phyloP scores from a whole-genome alignment of 2,113 vertebrate genomes.

The Salvelinus fontinalis region DNA sequence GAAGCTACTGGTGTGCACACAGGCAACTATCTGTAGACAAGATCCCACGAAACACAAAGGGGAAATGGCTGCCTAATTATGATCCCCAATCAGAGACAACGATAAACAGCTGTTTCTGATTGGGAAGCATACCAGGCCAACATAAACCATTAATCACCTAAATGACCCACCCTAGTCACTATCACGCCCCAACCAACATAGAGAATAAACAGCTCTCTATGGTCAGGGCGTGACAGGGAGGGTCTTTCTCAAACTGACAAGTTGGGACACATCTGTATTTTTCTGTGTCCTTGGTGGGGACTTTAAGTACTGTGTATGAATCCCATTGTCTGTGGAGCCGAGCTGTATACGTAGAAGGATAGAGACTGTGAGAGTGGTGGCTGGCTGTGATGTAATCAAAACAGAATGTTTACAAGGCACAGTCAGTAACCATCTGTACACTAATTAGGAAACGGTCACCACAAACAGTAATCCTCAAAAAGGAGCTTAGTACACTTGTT shows the following conservation, averaged over 20 bases:
- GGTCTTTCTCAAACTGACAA: neutral
- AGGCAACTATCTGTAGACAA: too few relatives aligned
- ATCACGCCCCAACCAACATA: too few relatives aligned
- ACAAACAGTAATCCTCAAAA: slow-evolving; percentile 2
- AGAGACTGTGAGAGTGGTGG: neutral
- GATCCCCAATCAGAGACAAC: too few relatives aligned
- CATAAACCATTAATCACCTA: too few relatives aligned
- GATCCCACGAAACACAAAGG: too few relatives aligned
- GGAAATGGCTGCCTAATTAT: too few relatives aligned
- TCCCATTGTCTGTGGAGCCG: slow-evolving; percentile 6
- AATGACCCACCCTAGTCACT: too few relatives aligned
- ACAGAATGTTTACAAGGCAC: slow-evolving; percentile 31
- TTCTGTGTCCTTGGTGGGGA: neutral
- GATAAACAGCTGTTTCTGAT: too few relatives aligned
- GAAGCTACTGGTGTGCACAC: too few relatives aligned
- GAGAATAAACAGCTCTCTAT: too few relatives aligned
- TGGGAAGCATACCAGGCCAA: too few relatives aligned
- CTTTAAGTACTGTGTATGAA: neutral
- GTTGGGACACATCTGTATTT: neutral
- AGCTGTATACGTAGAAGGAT: slow-evolving; percentile 20
- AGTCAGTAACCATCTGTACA: neutral
- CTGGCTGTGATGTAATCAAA: slow-evolving; percentile 24
- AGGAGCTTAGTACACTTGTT: neutral
- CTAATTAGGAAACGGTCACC: neutral
- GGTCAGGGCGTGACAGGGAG: neutral